Evolutionary conservation across 2,888 invertebrate genomes (phyloP).

Genomic region (Latheticus oryzae): DNA sequence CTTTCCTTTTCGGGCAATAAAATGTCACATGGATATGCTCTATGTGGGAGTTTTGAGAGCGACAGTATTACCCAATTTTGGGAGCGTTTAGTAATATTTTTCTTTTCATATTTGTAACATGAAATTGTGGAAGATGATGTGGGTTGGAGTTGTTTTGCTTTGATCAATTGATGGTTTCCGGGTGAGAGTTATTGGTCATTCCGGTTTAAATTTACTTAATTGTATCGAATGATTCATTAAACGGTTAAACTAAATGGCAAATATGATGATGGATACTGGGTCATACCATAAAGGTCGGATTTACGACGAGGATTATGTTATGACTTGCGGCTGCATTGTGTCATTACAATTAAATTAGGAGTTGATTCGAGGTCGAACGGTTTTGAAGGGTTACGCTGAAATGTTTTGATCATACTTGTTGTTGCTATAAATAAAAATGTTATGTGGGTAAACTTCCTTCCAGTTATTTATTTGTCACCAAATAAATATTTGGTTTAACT

Average conservation of each 20-base stretch:
- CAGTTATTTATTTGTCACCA: neutral
- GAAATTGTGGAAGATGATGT: slow-evolving; percentile 10
- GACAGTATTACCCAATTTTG: slow-evolving; percentile 20
- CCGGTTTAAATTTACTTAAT: slow-evolving; percentile 19
- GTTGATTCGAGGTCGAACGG: no score
- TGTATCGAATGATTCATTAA: slow-evolving; percentile 15
- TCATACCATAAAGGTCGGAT: slow-evolving; percentile 15
- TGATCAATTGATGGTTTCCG: slow-evolving; percentile 19
- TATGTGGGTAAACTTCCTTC: neutral
- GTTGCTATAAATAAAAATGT: neutral
- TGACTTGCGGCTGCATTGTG: slow-evolving; percentile 5
- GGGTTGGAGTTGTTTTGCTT: neutral
- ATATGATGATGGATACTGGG: slow-evolving; percentile 6
- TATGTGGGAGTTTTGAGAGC: slow-evolving; percentile 14
- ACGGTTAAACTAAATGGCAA: slow-evolving; percentile 17
- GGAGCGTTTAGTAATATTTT: slow-evolving; percentile 7
- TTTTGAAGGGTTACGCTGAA: no score
- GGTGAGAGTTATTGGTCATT: slow-evolving; percentile 10
- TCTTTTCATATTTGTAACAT: slow-evolving; percentile 8
- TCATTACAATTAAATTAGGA: neutral
- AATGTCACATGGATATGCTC: slow-evolving; percentile 14
- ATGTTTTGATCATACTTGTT: neutral
- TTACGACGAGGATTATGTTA: slow-evolving; percentile 2
- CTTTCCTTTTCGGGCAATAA: slow-evolving; percentile 31
- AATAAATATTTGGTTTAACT: no score